Base-by-base conservation (phyloP, 2,797 vertebrate species). In the Melanotaenia boesemani region DNA sequence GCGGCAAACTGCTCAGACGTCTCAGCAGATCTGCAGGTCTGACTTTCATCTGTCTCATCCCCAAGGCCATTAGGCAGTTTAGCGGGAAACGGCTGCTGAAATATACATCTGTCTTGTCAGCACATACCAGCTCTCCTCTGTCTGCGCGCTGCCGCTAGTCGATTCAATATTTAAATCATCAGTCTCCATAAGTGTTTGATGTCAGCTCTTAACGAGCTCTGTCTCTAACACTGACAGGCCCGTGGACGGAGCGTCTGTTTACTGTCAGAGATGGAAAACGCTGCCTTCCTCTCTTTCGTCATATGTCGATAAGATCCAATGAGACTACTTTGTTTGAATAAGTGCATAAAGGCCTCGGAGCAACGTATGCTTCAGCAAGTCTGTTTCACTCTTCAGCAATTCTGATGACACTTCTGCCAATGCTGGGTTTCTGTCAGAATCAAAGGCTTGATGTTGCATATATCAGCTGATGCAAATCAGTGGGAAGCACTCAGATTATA, bases 101-200 rank as follows among this genome's bases (percentile, higher is more conserved):
- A 95, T 92, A 94, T 93, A 92, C 89, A 93, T 94, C 89, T 92
- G 88, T 89, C 89, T 91, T 70, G 88, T 93, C 91, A 90, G 91
- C 90, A 87, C 84, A 80, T 74, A 79, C 63, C 80, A 82, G 81
- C 81, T 77, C 80, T 78, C 50, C 75, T 80, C 86, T 81, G 86
- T 84, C 86, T 88, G 80, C 55, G 2, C 58, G 78, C 79, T 9
- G 78, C 86, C 32, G 72, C 81, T 48, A 70, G 91, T 93, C 83
- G 61, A 80, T 89, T 92, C 89, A 92, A 91, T 92, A 94, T 93
- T 94, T 90, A 90, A 92, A 93, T 89, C 84, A 79, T 88, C 88
- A 85, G 89, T 88, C 85, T 88, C 72, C 70, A 59, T 82, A 72
- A 84, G 85, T 50, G 86, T 92, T 92, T 93, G 90, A 94, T 92